A percentile compares a stretch with the other conserved stretches of the same genome.
phyloP scores from a whole-genome alignment of 2,113 vertebrate species.

The Promerops cafer region DNA sequence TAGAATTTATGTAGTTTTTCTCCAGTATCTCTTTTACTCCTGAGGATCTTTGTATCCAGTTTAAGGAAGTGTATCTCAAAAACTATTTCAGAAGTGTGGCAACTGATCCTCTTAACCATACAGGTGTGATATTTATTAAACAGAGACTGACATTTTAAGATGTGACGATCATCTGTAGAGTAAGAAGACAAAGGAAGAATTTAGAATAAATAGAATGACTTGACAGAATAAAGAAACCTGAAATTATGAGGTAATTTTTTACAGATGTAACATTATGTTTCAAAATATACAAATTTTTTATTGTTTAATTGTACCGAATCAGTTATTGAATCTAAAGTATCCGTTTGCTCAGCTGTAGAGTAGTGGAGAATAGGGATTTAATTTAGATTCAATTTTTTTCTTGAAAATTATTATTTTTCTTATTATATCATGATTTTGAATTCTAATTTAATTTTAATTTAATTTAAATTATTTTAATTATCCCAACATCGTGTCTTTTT shows the following conservation, averaged over 20 bases:
- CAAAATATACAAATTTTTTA: not conserved
- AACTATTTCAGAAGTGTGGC: not conserved
- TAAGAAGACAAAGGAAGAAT: not conserved
- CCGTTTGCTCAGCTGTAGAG: not conserved
- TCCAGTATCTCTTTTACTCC: not conserved
- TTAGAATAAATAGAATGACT: not conserved
- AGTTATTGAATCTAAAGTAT: constrained; percentile 15
- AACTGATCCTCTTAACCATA: not conserved
- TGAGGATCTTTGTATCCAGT: not conserved
- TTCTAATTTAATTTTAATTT: not conserved
- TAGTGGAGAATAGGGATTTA: not conserved
- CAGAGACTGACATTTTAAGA: not conserved
- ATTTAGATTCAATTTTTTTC: not conserved
- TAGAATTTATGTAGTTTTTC: not conserved
- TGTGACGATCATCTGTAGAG: not conserved
- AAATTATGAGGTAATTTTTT: constrained; percentile 30
- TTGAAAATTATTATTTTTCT: not conserved
- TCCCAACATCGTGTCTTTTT: not conserved
- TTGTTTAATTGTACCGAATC: not conserved
- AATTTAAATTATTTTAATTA: not conserved
- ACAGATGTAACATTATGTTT: not conserved
- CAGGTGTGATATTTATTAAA: not conserved
- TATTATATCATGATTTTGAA: not conserved
- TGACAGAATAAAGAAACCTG: not conserved
- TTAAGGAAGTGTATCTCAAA: not conserved